phyloP scores from a whole-genome alignment of 2,113 vertebrate species.

The Bungarus multicinctus region DNA sequence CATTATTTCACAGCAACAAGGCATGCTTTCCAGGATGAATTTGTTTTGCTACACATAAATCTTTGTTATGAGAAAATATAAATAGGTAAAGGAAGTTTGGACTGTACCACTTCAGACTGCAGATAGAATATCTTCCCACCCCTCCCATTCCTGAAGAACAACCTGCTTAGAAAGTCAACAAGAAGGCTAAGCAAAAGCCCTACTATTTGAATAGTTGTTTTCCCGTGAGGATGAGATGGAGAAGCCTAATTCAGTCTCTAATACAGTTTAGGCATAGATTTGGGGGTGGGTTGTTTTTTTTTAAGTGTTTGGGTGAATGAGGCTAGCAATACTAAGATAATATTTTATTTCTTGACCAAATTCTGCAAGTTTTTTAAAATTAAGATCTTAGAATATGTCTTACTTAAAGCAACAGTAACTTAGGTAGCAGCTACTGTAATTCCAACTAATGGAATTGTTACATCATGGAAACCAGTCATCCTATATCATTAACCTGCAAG shows the following conservation, averaged over 20 bases:
- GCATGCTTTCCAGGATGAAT: not conserved
- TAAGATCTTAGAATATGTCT: not conserved
- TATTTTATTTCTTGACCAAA: not conserved
- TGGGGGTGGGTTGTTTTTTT: not conserved
- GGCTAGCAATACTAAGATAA: not conserved
- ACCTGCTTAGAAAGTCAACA: not conserved
- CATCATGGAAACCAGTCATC: not conserved
- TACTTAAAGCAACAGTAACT: not conserved
- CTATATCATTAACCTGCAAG: not conserved
- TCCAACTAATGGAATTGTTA: not conserved
- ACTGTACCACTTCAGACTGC: not conserved
- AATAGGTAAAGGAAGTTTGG: not conserved
- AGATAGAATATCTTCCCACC: not conserved
- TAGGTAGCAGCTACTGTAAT: not conserved
- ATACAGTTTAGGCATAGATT: not conserved
- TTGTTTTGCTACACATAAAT: not conserved
- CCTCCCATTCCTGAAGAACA: not conserved
- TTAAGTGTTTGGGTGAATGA: not conserved
- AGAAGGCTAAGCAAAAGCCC: not conserved
- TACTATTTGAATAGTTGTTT: not conserved
- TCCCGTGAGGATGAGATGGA: not conserved
- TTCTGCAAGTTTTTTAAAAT: not conserved
- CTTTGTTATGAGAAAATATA: not conserved
- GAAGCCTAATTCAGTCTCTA: not conserved
- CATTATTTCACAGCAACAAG: not conserved